Evolutionary conservation across 2,113 vertebrate genomes (phyloP).

Genomic region (Leucoraja erinaceus): DNA sequence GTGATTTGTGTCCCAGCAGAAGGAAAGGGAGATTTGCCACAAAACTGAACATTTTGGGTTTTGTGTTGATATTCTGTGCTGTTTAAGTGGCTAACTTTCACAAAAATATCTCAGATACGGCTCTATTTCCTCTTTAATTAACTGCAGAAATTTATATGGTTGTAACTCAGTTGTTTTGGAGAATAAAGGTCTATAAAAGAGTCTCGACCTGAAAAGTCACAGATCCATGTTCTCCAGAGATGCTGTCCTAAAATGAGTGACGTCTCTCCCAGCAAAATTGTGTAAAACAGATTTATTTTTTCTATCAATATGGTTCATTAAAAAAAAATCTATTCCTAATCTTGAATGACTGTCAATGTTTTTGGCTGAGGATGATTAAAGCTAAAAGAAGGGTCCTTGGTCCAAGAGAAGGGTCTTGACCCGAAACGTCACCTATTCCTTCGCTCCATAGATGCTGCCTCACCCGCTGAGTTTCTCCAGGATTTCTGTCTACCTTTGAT

Average conservation of each 20-base stretch:
- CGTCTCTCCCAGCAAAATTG: neutral
- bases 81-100: too few species aligned
- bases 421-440: too few species aligned
- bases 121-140: neutral
- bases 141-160: neutral
- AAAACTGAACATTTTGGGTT: neutral
- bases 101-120: neutral
- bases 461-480: too few species aligned
- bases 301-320: neutral
- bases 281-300: neutral
- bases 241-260: neutral
- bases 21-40: neutral
- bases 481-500: too few species aligned
- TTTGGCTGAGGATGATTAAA: neutral
- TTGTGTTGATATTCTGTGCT: neutral
- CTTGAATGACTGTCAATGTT: neutral
- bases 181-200: too few species aligned
- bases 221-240: too few species aligned
- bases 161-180: neutral
- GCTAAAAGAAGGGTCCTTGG: neutral
- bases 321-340: neutral
- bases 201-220: too few species aligned
- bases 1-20: neutral
- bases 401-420: too few species aligned
- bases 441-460: too few species aligned